Percentiles rank a stretch among this genome's conserved stretches.
These are phyloP conservation scores for Poeciliopsis turneri DNA, from an alignment of 2,797 vertebrate genomes.

Conservation along the genomic window DNA sequence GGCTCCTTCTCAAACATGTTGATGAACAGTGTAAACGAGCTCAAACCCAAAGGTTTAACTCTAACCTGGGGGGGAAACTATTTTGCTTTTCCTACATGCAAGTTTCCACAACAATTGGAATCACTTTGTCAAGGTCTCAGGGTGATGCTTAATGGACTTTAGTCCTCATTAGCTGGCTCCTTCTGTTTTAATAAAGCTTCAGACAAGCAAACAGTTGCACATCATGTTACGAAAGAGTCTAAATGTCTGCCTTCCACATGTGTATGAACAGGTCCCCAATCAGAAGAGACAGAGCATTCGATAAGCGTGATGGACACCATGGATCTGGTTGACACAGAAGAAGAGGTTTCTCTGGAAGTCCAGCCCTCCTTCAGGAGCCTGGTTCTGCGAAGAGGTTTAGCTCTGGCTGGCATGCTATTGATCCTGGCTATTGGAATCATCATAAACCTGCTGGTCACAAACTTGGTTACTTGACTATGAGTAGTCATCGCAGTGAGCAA, in stretches of 20 bases:
- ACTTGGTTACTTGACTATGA: slow-evolving; percentile 49
- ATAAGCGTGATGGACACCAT: slow-evolving; percentile 32
- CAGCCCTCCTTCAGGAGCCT: slow-evolving; percentile 54
- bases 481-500: background rate
- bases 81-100: background rate
- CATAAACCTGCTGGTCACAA: slow-evolving; percentile 63
- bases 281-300: slow-evolving; percentile 12
- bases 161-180: background rate
- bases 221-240: background rate
- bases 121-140: background rate
- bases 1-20: background rate
- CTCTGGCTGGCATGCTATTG: slow-evolving; percentile 69
- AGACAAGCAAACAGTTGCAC: background rate
- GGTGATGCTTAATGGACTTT: background rate
- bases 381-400: slow-evolving; percentile 68
- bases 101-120: background rate
- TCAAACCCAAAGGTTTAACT: background rate
- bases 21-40: background rate
- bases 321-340: slow-evolving; percentile 17
- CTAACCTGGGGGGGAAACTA: background rate
- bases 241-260: slow-evolving; percentile 16
- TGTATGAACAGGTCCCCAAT: slow-evolving; percentile 26
- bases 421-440: slow-evolving; percentile 80
- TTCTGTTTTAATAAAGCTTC: background rate
- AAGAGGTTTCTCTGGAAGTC: fast-evolving